Conservation (phyloP, 1,140 invertebrate species). For the Matsumurasca onukii region DNA sequence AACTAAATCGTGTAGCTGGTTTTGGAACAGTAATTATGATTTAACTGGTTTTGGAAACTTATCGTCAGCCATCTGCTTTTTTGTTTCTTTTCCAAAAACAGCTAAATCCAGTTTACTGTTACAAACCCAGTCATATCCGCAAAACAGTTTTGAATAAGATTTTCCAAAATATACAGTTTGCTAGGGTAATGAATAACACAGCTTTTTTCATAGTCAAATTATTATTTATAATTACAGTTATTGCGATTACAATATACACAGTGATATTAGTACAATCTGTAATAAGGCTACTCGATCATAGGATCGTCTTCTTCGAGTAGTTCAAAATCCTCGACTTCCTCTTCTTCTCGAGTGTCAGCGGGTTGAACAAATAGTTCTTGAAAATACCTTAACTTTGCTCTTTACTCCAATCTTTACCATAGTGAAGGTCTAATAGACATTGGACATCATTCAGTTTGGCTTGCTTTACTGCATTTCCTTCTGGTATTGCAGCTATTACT, state of each 20-base stretch:
- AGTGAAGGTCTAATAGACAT: neutral
- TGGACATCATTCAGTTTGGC: neutral
- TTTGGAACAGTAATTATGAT: conserved; percentile 1
- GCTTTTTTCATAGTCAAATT: neutral
- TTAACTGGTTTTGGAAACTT: neutral
- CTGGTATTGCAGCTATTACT: neutral
- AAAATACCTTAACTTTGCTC: neutral
- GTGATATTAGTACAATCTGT: neutral
- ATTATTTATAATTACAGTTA: neutral
- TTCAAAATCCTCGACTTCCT: neutral
- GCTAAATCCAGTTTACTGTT: too few relatives aligned
- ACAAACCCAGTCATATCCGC: neutral
- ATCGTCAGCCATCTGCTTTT: neutral
- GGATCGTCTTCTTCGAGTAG: neutral
- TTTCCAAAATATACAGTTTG: too few relatives aligned
- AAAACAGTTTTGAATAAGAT: neutral
- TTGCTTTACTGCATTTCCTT: neutral
- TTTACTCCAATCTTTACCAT: neutral
- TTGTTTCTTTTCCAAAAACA: too few relatives aligned
- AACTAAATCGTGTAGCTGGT: neutral
- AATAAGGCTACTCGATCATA: neutral
- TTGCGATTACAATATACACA: neutral
- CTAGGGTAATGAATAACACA: neutral
- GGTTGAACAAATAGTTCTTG: neutral
- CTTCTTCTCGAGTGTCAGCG: neutral